Evolutionary conservation across 2,888 invertebrate species (phyloP).

Genomic region (Desoria tigrina): DNA sequence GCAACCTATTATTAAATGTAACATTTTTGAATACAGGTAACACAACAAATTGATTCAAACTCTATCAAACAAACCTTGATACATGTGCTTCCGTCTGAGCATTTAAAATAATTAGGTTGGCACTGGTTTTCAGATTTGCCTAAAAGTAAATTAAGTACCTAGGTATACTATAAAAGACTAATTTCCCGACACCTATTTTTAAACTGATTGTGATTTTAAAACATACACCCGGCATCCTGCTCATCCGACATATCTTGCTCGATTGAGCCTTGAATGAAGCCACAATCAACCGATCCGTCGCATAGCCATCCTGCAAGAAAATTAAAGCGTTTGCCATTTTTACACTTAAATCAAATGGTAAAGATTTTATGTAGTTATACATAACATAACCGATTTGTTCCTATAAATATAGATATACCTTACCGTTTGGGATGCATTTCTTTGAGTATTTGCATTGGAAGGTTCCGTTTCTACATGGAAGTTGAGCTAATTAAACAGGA

Average conservation of each 20-base stretch:
- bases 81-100: conserved; percentile 66
- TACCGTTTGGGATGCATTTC: conserved; percentile 71
- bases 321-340: background rate
- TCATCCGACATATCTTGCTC: conserved; percentile 69
- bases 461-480: conserved; percentile 56
- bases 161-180: background rate
- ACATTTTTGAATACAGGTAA: conserved; percentile 1
- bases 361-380: background rate
- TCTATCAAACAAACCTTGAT: conserved; percentile 56
- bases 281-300: conserved; percentile 76
- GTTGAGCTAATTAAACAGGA: conserved; percentile 27
- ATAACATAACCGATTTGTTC: background rate
- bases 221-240: conserved; percentile 66
- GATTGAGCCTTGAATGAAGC: conserved; percentile 59
- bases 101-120: conserved; percentile 68
- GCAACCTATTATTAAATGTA: conserved; percentile 22
- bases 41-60: no score
- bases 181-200: background rate
- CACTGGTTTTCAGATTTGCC: conserved; percentile 67
- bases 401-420: background rate
- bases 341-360: conserved; percentile 12
- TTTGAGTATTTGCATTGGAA: conserved; percentile 72
- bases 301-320: conserved; percentile 65
- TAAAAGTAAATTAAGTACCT: conserved; percentile 52
- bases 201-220: conserved; percentile 15